Evolutionary conservation across 2,797 vertebrate genomes (phyloP).

Genomic region (Aythya fuligula): DNA sequence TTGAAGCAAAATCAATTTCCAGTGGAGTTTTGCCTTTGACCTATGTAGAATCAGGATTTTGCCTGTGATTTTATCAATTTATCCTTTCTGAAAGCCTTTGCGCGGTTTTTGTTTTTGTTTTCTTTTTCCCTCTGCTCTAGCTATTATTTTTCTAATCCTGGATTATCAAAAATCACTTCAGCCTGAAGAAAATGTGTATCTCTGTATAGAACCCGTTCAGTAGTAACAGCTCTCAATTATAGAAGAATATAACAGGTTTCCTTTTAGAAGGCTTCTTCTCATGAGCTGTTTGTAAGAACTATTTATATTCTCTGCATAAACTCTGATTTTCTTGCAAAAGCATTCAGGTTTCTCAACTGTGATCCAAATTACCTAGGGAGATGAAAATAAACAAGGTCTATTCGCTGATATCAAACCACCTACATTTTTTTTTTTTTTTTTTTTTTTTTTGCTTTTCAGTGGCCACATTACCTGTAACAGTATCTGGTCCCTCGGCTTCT

Average conservation of each 20-base stretch:
- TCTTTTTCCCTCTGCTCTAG: background rate
- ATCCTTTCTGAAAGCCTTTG: conserved; percentile 5
- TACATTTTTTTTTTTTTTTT: background rate
- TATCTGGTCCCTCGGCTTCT: background rate
- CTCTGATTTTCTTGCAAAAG: background rate
- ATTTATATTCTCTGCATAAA: background rate
- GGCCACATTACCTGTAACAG: background rate
- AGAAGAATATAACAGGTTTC: background rate
- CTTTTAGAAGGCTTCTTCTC: background rate
- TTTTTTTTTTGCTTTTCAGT: background rate
- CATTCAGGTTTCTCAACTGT: background rate
- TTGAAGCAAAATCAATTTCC: conserved; percentile 31
- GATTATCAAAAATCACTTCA: conserved; percentile 11
- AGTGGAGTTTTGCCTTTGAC: conserved; percentile 28
- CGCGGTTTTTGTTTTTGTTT: background rate
- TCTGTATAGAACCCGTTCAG: background rate
- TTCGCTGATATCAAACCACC: background rate
- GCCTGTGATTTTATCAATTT: background rate
- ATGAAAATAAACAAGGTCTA: background rate
- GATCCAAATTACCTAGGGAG: background rate
- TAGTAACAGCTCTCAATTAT: background rate
- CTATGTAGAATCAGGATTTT: background rate
- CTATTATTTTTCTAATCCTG: conserved; percentile 12
- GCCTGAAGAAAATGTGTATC: background rate
- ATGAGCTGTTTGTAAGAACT: background rate